Percentiles rank a stretch among this genome's conserved stretches.
phyloP scores from a whole-genome alignment of 2,888 invertebrate species.

The Lottia scabra region DNA sequence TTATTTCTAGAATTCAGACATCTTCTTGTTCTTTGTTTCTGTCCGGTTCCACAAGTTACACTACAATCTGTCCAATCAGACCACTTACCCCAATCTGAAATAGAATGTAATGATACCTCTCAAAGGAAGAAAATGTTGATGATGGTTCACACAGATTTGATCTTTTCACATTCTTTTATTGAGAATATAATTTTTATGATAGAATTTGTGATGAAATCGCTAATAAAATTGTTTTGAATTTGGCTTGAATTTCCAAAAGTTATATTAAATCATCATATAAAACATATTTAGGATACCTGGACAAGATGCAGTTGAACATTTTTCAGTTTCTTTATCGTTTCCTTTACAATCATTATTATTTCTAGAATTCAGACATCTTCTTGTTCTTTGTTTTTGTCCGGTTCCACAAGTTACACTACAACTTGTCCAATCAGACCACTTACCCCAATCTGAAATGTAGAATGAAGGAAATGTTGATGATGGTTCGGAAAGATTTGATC shows the following conservation, averaged over 20 bases:
- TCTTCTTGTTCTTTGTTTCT: background rate
- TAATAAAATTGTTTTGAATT: too few species aligned
- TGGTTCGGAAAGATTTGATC: background rate
- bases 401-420: constrained; percentile 10
- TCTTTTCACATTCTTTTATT: too few species aligned
- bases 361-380: constrained; percentile 1
- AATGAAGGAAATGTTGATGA: too few species aligned
- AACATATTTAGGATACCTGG: background rate
- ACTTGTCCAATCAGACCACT: constrained; percentile 6
- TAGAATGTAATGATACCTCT: too few species aligned
- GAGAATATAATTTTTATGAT: too few species aligned
- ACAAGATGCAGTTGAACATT: background rate
- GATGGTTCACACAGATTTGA: too few species aligned
- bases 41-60: constrained; percentile 21
- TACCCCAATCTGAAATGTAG: constrained; percentile 10
- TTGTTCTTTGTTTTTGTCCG: constrained; percentile 8
- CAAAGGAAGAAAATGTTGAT: too few species aligned
- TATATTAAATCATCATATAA: too few species aligned
- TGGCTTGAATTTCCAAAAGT: too few species aligned
- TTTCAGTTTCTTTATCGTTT: background rate
- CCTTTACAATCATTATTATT: background rate
- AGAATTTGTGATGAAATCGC: too few species aligned
- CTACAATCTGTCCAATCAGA: constrained; percentile 15
- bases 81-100: too few species aligned
- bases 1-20: background rate